Base-by-base conservation (phyloP, 1,140 invertebrate species). In the Pseudomyrmex concolor region DNA sequence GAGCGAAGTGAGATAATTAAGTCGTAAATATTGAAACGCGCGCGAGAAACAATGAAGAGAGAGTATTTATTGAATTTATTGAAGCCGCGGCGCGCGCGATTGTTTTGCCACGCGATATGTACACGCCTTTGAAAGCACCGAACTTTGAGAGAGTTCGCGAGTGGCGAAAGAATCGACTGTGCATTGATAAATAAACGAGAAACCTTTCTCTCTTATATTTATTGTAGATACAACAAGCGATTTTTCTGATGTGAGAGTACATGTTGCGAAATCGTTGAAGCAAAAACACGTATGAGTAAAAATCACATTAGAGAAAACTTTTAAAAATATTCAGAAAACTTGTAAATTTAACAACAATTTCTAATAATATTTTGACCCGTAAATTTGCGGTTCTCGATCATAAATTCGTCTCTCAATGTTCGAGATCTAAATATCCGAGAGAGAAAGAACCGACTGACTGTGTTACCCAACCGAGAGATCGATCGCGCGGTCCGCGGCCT, bases 101-200 rank as follows among this genome's bases (percentile, higher is more conserved):
- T 62, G 22, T 60, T 80, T 34, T 34, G 34, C 5, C 22, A 2
- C 19, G 43, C 34, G 10, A 59, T 2, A 17, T 25, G n/a, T n/a
- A 22, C 0, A 64, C n/a, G 55, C 60, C 71, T 86, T 71, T 64
- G 82, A 81, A 86, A 84, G 1, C 1, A 3, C n/a, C 66, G 70
- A 81, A 54, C 2, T 50, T 72, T 13, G 15, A 4, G 34, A 9
- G 19, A 55, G 34, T 57, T 55, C 9, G 34, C 4, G 34, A 2
- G 51, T 84, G 19, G 13, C 25, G 22, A 86, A 67, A 55, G 48
- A 54, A 74, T 84, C 54, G 55, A 19, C 34, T 55, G 50, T 12
- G 13, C n/a, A 12, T 0, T 9, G 17, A 60, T 15, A 60, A 57
- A 86, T 84, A 68, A 87, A 63, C 10, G 25, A 13, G 25, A 13